Base-by-base conservation (phyloP, 1,140 invertebrate genomes). In the Hirudo medicinalis region DNA sequence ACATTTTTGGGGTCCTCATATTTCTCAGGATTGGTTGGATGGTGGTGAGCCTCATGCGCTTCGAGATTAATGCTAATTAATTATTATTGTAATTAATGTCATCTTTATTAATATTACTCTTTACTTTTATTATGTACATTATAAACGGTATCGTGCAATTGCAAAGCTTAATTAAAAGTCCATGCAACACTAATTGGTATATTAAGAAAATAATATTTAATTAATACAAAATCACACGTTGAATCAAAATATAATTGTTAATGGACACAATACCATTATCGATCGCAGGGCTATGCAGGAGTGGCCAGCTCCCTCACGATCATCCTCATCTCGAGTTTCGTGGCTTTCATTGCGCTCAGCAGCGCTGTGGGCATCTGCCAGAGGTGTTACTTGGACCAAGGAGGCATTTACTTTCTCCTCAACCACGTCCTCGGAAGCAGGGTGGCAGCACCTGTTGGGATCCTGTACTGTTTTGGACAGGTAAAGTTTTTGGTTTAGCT, bases 1-100 rank as follows among this genome's bases (percentile, higher is more conserved):
- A 97, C 82, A 92, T 97, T 43, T 93, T 97, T 85, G 92, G 94
- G 76, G 92, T 97, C 1, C 94, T 97, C 80, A 92, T 97, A 72
- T 96, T 97, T 83, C 84, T 97, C 40, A 85, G 94, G 78, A 92
- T 92, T 75, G 94, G 94, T 72, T 97, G 94, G 94, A 92, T 97
- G 79, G 93, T 97, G 79, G 92, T 82, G 75, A 74, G 78, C 29
- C 2, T 63, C 57, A 20, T 32, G 9, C 13, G 57, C 17, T 11
- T 63, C 57, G 19, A 8, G 22, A 2, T 22, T 68, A 29, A 9
- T 32, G n/a, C 5, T 5, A 8, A 25, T 4, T 25, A 25, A 36
- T 25, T 6, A 36, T 68, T 43, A 36, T 40, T 32, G 25, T 36
- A 32, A 43, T n/a, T 43, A 40, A 17, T 36, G 8, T 17, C 25